Conservation (phyloP, 2,113 vertebrate species). For the Asarcornis scutulata region DNA sequence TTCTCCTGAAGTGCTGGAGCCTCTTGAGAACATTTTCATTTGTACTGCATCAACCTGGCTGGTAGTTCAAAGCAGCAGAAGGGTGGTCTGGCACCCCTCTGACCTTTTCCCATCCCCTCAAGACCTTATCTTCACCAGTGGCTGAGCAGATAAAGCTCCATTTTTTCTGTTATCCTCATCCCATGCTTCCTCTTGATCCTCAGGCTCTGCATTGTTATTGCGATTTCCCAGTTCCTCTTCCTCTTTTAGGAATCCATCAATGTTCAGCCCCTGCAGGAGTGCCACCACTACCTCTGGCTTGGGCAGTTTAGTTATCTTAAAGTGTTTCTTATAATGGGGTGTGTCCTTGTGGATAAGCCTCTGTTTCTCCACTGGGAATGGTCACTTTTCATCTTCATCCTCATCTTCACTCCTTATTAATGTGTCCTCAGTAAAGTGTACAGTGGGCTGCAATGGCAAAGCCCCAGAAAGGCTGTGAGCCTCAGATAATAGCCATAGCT, state of each 20-base stretch:
- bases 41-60: not conserved
- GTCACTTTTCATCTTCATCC: constrained; percentile 73
- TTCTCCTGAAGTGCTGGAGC: not conserved
- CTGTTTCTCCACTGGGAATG: constrained; percentile 82
- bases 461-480: not conserved
- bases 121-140: constrained; percentile 86
- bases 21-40: not conserved
- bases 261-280: constrained; percentile 85
- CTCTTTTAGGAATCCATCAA: constrained; percentile 51
- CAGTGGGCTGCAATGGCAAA: constrained; percentile 82
- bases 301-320: constrained; percentile 94
- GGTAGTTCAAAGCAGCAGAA: not conserved
- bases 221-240: constrained; percentile 59
- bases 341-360: constrained; percentile 97
- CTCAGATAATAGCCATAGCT: accelerated
- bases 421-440: constrained; percentile 94
- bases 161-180: constrained; percentile 47
- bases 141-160: constrained; percentile 51
- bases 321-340: constrained; percentile 98
- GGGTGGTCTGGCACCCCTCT: not conserved
- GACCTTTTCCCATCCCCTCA: not conserved
- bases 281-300: constrained; percentile 92
- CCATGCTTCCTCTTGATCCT: constrained; percentile 54
- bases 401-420: constrained; percentile 84
- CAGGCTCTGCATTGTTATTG: not conserved